phyloP scores from a whole-genome alignment of 2,797 vertebrate genomes.

The Spinus olivaceus region DNA sequence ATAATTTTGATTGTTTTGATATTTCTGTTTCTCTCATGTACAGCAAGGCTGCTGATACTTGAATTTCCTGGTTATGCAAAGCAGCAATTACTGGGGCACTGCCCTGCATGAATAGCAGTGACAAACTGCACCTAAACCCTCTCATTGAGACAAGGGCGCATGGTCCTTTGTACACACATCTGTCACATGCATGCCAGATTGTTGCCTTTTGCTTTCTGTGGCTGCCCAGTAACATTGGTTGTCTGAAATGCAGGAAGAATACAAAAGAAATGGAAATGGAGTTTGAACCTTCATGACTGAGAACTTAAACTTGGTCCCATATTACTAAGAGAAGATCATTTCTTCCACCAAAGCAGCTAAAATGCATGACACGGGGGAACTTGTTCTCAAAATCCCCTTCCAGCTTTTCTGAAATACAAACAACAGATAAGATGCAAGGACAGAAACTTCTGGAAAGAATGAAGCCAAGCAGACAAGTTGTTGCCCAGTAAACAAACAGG shows the following conservation, averaged over 20 bases:
- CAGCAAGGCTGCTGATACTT: neutral
- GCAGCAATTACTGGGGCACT: neutral
- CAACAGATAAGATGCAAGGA: neutral
- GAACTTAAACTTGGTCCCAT: neutral
- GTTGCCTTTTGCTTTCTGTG: neutral
- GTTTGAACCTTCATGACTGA: neutral
- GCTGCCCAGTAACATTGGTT: neutral
- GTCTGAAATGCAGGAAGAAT: neutral
- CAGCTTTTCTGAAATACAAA: neutral
- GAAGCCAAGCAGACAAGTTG: neutral
- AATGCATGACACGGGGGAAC: neutral
- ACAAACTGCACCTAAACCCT: neutral
- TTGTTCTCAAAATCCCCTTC: neutral
- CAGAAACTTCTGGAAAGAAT: neutral
- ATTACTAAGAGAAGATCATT: neutral
- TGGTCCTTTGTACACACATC: neutral
- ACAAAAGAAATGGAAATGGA: neutral
- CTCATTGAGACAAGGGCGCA: neutral
- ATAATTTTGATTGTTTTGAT: neutral
- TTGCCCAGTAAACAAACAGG: neutral
- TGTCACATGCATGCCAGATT: neutral
- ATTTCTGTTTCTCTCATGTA: neutral
- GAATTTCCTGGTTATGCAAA: neutral
- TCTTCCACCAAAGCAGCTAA: neutral
- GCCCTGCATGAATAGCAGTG: neutral